These are phyloP conservation scores for Tenthredo amoena DNA, from an alignment of 2,888 invertebrate species.

Conservation along the genomic window DNA sequence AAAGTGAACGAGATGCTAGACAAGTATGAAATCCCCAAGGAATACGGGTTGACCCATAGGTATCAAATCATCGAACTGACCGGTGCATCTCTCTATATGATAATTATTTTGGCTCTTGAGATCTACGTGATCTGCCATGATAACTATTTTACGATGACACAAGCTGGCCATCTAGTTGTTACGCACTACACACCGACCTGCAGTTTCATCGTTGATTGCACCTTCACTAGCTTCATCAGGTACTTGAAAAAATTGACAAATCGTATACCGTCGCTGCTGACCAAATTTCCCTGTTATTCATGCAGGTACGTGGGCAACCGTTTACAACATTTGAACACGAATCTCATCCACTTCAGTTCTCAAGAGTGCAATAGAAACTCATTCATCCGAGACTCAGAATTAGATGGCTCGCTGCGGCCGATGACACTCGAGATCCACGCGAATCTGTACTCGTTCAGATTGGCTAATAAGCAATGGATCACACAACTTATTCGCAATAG, in stretches of 20 bases:
- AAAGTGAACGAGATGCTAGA: neutral
- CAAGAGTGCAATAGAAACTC: neutral
- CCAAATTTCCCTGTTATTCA: neutral
- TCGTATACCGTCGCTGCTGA: neutral
- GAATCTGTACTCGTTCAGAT: neutral
- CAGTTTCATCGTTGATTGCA: slow-evolving; percentile 54
- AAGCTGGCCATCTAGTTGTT: neutral
- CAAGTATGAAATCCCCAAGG: neutral
- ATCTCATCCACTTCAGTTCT: slow-evolving; percentile 4
- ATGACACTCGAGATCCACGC: neutral
- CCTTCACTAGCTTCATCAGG: slow-evolving; percentile 62
- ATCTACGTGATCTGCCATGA: neutral
- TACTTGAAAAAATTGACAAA: slow-evolving; percentile 45
- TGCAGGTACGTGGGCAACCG: slow-evolving; percentile 17
- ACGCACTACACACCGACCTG: slow-evolving; percentile 56
- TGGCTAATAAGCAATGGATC: neutral
- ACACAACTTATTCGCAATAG: neutral
- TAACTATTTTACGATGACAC: neutral
- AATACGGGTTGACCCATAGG: neutral
- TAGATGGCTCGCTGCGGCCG: neutral
- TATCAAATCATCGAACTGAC: neutral
- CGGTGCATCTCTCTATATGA: neutral
- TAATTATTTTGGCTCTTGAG: neutral
- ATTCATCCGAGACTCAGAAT: neutral
- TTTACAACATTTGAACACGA: neutral